Percentiles rank a stretch among this genome's conserved stretches.
These are phyloP conservation scores for Turdus rufiventris DNA, from an alignment of 2,113 vertebrate species.

Conservation along the genomic window DNA sequence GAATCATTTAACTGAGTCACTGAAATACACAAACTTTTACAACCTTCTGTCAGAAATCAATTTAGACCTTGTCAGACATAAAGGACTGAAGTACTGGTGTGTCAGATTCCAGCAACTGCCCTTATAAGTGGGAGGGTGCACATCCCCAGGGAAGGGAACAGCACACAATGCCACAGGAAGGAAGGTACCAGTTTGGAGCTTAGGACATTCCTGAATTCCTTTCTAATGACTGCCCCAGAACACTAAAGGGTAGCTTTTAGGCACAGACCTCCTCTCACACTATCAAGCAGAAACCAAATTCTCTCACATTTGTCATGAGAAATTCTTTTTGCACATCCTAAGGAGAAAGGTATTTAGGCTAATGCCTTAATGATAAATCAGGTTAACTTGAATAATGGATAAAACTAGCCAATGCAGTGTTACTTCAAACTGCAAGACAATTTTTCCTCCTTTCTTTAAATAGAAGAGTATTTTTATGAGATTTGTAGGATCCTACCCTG, in stretches of 20 bases:
- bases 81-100: background rate
- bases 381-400: background rate
- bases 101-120: background rate
- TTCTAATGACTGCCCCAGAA: background rate
- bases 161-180: background rate
- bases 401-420: background rate
- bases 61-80: background rate
- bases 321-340: background rate
- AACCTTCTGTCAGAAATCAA: background rate
- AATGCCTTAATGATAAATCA: background rate
- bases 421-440: background rate
- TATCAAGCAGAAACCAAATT: background rate
- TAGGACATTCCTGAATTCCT: background rate
- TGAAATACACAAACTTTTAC: background rate
- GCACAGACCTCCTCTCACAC: background rate
- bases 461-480: background rate
- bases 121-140: background rate
- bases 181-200: background rate
- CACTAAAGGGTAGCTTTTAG: background rate
- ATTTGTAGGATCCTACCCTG: background rate
- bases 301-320: background rate
- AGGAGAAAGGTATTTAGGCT: background rate
- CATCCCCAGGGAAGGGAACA: background rate
- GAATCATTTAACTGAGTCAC: conserved; percentile 29
- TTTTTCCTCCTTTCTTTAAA: background rate